Conservation (phyloP, 2,113 vertebrate species). For the Parus major region DNA sequence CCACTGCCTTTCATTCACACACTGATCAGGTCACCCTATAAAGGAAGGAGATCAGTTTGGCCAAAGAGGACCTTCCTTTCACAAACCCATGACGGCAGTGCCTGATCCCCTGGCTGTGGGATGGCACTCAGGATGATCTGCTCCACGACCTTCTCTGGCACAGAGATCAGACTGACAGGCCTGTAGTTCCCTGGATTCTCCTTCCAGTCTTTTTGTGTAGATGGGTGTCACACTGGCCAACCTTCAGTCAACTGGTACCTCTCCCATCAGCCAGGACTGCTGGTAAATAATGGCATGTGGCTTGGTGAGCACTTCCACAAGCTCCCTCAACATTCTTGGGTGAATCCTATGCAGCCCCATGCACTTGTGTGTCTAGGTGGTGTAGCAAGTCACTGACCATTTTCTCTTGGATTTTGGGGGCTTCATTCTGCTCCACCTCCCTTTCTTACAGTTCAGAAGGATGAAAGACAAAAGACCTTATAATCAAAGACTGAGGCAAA, state of each 20-base stretch:
- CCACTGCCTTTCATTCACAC: neutral
- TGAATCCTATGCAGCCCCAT: neutral
- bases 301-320: neutral
- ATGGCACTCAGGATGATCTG: neutral
- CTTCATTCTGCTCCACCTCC: neutral
- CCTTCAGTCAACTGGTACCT: neutral
- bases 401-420: neutral
- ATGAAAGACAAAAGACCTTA: neutral
- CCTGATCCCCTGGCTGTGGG: neutral
- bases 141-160: neutral
- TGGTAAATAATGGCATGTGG: neutral
- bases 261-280: neutral
- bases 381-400: neutral
- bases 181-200: neutral
- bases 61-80: neutral
- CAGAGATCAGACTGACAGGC: neutral
- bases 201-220: neutral
- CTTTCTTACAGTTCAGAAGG: neutral
- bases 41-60: neutral
- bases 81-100: neutral
- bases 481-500: neutral
- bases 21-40: accelerated
- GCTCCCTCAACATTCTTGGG: neutral
- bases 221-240: accelerated
- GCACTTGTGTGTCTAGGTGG: neutral